A percentile compares a stretch with the other conserved stretches of the same genome.
phyloP scores from a whole-genome alignment of 2,888 invertebrate species.

The Adineta ricciae region DNA sequence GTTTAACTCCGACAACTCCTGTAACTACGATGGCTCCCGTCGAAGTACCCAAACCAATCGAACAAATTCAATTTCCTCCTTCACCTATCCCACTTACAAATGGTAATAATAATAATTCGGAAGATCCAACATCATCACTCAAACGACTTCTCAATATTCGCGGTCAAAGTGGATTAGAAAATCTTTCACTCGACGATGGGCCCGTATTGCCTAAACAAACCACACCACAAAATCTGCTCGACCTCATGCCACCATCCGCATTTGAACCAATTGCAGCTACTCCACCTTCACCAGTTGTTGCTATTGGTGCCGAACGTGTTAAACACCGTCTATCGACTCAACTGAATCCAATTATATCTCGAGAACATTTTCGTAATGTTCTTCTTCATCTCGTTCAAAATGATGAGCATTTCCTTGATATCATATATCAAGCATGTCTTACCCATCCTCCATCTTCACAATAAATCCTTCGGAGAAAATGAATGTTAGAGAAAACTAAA shows the following conservation, averaged over 20 bases:
- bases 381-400: conserved; percentile 13
- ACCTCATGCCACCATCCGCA: conserved; percentile 12
- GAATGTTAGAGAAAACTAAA: not conserved
- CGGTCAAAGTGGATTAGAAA: not conserved
- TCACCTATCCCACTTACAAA: not conserved
- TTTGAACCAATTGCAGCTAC: not conserved
- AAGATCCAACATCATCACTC: not conserved
- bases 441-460: not conserved
- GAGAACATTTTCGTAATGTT: conserved; percentile 16
- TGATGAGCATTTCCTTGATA: conserved; percentile 19
- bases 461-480: not conserved
- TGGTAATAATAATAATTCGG: not conserved
- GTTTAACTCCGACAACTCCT: not conserved
- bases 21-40: not conserved
- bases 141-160: conserved; percentile 6
- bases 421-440: conserved; percentile 15
- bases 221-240: not conserved
- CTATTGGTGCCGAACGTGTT: conserved; percentile 13
- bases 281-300: not conserved
- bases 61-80: not conserved
- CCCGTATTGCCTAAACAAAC: not conserved
- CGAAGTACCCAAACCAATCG: not conserved
- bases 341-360: not conserved
- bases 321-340: conserved; percentile 1
- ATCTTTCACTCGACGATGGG: not conserved